Evolutionary conservation across 2,888 invertebrate species (phyloP).

Genomic region (Seira sanloemensis): DNA sequence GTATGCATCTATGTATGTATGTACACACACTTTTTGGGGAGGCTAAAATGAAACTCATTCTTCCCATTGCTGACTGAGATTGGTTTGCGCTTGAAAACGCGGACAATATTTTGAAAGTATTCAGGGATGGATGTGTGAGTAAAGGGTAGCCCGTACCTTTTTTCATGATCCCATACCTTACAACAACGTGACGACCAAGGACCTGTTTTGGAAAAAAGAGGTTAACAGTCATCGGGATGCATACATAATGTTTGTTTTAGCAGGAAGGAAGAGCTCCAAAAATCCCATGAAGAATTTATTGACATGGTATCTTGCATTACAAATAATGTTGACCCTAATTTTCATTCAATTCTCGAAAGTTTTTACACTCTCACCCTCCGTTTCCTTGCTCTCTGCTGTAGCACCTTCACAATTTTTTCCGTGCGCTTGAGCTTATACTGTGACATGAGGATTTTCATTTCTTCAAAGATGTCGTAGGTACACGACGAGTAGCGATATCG

Average conservation of each 20-base stretch:
- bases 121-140: conserved; percentile 3
- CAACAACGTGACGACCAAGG: conserved; percentile 14
- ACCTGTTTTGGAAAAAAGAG: conserved; percentile 57
- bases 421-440: too few relatives aligned
- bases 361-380: neutral
- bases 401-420: neutral
- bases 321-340: conserved; percentile 57
- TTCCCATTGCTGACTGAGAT: too few relatives aligned
- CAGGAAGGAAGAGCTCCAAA: conserved; percentile 62
- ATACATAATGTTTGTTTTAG: conserved; percentile 44
- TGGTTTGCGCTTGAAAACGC: conserved; percentile 31
- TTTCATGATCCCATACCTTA: neutral
- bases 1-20: too few relatives aligned
- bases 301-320: conserved; percentile 38
- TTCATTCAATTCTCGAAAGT: conserved; percentile 38
- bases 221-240: conserved; percentile 61
- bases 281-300: conserved; percentile 53
- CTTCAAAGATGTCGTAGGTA: too few relatives aligned
- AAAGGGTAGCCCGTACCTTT: conserved; percentile 1
- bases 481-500: too few relatives aligned
- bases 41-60: too few relatives aligned
- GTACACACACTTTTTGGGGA: too few relatives aligned
- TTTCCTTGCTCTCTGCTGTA: neutral
- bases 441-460: too few relatives aligned
- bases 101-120: conserved; percentile 45